A percentile compares a stretch with the other conserved stretches of the same genome.
phyloP scores from a whole-genome alignment of 2,113 vertebrate species.

The Syngnathus floridae region DNA sequence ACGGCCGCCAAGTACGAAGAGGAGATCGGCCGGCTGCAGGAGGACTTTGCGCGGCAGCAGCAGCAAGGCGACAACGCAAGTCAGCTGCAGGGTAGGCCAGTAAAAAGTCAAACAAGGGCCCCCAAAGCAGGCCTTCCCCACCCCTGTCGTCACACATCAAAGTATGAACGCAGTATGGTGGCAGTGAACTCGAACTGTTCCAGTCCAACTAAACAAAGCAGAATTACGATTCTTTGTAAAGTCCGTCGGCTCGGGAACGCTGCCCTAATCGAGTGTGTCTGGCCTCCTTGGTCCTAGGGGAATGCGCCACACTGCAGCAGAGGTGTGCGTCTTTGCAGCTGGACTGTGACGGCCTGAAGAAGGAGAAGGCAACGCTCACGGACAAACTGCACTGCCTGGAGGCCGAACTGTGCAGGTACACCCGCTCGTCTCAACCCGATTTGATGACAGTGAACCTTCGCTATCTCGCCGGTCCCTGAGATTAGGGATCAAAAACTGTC shows the following conservation, averaged over 20 bases:
- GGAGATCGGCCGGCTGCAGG: constrained; percentile 82
- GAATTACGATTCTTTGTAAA: too few species aligned
- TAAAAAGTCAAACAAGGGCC: neutral
- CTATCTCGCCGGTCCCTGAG: neutral
- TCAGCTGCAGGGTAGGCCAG: constrained; percentile 72
- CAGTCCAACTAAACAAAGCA: too few species aligned
- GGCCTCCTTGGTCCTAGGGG: constrained; percentile 59
- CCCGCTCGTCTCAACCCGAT: neutral
- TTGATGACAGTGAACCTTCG: neutral
- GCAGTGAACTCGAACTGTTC: too few species aligned
- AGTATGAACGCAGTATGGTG: too few species aligned
- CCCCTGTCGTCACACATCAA: neutral
- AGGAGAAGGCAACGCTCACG: constrained; percentile 75
- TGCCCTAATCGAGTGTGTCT: neutral
- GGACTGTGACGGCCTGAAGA: constrained; percentile 80
- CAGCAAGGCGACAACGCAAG: constrained; percentile 73
- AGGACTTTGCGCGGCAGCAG: constrained; percentile 77
- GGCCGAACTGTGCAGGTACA: constrained; percentile 84
- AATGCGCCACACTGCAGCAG: constrained; percentile 80
- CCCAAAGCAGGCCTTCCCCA: neutral
- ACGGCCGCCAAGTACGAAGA: constrained; percentile 81
- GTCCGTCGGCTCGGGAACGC: too few species aligned
- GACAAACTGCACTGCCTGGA: constrained; percentile 82
- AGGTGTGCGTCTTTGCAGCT: constrained; percentile 79
- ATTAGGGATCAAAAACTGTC: neutral